A percentile compares a stretch with the other conserved stretches of the same genome.
Evolutionary conservation across 2,888 invertebrate species (phyloP).

Genomic region (Neria commutata): DNA sequence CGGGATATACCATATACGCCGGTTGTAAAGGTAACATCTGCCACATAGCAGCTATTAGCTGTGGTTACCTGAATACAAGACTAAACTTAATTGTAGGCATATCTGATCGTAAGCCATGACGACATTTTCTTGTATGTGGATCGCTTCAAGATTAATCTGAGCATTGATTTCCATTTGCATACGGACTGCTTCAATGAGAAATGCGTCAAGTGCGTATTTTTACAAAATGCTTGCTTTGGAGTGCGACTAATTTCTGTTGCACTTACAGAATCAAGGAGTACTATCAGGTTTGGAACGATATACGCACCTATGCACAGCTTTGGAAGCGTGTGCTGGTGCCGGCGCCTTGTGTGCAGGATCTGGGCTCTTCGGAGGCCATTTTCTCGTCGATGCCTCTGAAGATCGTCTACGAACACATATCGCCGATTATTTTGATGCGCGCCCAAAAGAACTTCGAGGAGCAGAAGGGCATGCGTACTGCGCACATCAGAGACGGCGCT

Average conservation of each 20-base stretch:
- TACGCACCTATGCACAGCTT: conserved; percentile 69
- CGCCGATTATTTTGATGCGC: conserved; percentile 85
- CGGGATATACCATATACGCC: conserved; percentile 83
- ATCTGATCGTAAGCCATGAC: conserved; percentile 71
- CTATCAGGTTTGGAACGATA: conserved; percentile 72
- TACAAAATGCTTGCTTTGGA: not conserved
- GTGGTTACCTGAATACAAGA: not conserved
- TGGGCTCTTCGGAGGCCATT: conserved; percentile 74
- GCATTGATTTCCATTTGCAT: conserved; percentile 64
- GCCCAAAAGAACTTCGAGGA: conserved; percentile 86
- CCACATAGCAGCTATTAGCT: no score
- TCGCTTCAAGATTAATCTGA: conserved; percentile 68
- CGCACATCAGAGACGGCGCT: conserved; percentile 86
- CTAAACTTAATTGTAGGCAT: conserved; percentile 69
- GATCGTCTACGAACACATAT: conserved; percentile 69
- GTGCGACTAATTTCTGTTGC: conserved; percentile 26
- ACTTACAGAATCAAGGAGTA: conserved; percentile 71
- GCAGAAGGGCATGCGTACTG: conserved; percentile 79
- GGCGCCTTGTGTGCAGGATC: conserved; percentile 71
- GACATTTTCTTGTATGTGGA: conserved; percentile 76
- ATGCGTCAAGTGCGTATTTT: conserved; percentile 68
- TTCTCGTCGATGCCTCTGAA: conserved; percentile 67
- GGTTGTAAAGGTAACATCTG: conserved; percentile 68
- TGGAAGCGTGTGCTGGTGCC: conserved; percentile 74
- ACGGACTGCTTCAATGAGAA: conserved; percentile 68